phyloP scores from a whole-genome alignment of 2,888 invertebrate genomes.

The Troilus luridus region DNA sequence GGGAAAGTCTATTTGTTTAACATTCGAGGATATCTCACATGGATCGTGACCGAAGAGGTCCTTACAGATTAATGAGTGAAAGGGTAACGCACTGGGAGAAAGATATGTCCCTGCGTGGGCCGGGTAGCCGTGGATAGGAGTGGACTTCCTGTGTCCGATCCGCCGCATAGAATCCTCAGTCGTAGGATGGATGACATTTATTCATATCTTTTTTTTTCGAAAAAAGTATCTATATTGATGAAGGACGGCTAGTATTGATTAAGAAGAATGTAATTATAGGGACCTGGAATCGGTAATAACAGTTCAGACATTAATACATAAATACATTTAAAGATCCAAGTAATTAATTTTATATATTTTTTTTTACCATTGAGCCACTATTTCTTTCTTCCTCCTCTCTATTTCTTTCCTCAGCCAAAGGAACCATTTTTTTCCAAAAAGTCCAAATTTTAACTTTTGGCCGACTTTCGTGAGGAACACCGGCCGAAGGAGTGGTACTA shows the following conservation, averaged over 20 bases:
- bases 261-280: neutral
- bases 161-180: neutral
- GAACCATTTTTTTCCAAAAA: no score
- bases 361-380: no score
- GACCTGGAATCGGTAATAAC: no score
- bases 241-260: neutral
- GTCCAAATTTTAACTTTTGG: no score
- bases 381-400: no score
- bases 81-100: conserved; percentile 2
- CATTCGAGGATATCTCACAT: conserved; percentile 38
- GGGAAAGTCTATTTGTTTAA: conserved; percentile 44
- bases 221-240: neutral
- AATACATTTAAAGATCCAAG: no score
- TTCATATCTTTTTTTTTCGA: neutral
- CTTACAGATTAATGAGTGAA: conserved; percentile 2
- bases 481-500: no score
- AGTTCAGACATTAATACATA: no score
- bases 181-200: neutral
- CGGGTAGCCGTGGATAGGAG: neutral
- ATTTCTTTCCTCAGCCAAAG: no score
- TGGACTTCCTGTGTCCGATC: neutral
- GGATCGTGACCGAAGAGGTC: neutral
- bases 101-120: neutral
- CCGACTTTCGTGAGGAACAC: no score
- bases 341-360: no score